Conservation (phyloP, 2,113 vertebrate genomes). For the Ceuthmochares aereus region DNA sequence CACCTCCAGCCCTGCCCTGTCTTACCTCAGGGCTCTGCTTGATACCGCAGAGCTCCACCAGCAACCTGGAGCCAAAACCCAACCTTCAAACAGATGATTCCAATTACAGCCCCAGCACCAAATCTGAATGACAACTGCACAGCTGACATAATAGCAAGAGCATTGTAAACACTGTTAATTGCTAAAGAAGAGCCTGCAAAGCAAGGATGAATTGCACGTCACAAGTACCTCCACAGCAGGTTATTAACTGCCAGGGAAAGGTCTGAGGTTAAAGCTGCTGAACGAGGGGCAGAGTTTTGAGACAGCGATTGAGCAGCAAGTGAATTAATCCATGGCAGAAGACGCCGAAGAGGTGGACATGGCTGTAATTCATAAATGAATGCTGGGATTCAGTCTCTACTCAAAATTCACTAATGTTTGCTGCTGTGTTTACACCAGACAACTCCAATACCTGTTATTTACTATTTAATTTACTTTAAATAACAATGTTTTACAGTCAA, state of each 20-base stretch:
- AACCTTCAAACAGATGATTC: background rate
- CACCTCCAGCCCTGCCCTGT: too few species aligned
- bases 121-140: background rate
- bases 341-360: background rate
- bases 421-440: background rate
- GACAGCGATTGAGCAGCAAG: background rate
- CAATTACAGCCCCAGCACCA: background rate
- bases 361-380: background rate
- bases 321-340: background rate
- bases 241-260: background rate
- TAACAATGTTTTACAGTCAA: background rate
- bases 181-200: background rate
- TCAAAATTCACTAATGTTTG: background rate
- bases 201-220: background rate
- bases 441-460: background rate
- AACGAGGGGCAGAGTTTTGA: background rate
- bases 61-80: background rate
- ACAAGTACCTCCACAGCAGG: rapidly evolving
- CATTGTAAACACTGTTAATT: background rate
- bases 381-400: background rate
- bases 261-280: background rate
- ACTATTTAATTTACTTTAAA: background rate
- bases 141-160: background rate
- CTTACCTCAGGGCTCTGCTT: background rate
- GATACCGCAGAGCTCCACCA: background rate